These are phyloP conservation scores for Phainopepla nitens DNA, from an alignment of 2,113 vertebrate species.

Conservation along the genomic window DNA sequence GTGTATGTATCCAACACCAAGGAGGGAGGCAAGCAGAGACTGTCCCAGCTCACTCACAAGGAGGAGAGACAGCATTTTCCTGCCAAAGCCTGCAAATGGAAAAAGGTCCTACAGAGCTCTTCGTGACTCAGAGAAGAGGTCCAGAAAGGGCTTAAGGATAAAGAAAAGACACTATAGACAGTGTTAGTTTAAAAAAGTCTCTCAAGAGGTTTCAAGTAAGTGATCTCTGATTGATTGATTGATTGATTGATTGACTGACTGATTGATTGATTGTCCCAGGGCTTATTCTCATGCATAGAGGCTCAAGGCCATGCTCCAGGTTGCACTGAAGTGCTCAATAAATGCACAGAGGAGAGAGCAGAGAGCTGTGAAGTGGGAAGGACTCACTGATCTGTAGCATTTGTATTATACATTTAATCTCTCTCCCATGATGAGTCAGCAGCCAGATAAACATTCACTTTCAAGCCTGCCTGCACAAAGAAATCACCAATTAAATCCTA, in stretches of 20 bases:
- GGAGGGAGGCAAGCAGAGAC: background rate
- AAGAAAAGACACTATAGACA: background rate
- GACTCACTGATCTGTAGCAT: background rate
- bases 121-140: background rate
- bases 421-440: background rate
- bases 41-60: background rate
- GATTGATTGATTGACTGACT: background rate
- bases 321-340: background rate
- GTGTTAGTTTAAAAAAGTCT: background rate
- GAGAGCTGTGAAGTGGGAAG: background rate
- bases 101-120: background rate
- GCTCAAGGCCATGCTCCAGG: background rate
- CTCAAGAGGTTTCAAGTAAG: background rate
- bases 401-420: background rate
- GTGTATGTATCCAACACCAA: fast-evolving
- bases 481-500: background rate
- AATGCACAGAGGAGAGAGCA: background rate
- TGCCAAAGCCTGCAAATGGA: background rate
- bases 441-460: background rate
- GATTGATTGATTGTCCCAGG: background rate
- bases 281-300: fast-evolving
- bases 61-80: background rate
- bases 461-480: background rate
- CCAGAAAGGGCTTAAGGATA: background rate
- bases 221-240: background rate